These are phyloP conservation scores for Agrotis puta DNA, from an alignment of 2,888 invertebrate species.

Conservation along the genomic window DNA sequence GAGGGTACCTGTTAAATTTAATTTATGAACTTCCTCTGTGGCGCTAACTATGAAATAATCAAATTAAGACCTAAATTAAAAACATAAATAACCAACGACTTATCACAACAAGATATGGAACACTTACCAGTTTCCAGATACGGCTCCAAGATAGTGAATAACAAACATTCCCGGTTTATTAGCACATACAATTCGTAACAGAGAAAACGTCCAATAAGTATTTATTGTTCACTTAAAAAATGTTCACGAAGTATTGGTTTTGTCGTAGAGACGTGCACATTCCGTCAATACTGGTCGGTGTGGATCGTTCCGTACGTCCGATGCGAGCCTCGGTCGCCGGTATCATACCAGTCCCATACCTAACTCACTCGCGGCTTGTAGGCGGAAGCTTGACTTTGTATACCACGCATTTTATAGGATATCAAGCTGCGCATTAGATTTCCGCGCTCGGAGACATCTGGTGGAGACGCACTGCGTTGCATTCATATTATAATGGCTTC, in stretches of 20 bases:
- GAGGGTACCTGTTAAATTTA: conserved; percentile 37
- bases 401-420: conserved; percentile 59
- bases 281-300: conserved; percentile 55
- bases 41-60: conserved; percentile 5
- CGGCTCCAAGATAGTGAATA: conserved; percentile 50
- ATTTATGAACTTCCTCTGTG: conserved; percentile 29
- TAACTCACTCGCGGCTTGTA: conserved; percentile 57
- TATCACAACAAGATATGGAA: conserved; percentile 60
- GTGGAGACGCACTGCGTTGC: neutral
- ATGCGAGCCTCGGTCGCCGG: conserved; percentile 60
- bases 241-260: conserved; percentile 51
- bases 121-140: conserved; percentile 61
- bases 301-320: conserved; percentile 60
- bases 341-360: conserved; percentile 63
- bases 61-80: conserved; percentile 21
- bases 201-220: conserved; percentile 47
- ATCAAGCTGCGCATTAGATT: conserved; percentile 55
- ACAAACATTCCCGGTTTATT: conserved; percentile 56
- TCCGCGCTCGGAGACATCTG: conserved; percentile 48
- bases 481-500: neutral
- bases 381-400: conserved; percentile 66
- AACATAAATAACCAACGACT: conserved; percentile 46
- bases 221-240: conserved; percentile 55
- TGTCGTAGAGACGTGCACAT: conserved; percentile 54
- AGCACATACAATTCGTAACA: conserved; percentile 52